Conservation (phyloP, 2,888 invertebrate species). For the Parnassius orleans region DNA sequence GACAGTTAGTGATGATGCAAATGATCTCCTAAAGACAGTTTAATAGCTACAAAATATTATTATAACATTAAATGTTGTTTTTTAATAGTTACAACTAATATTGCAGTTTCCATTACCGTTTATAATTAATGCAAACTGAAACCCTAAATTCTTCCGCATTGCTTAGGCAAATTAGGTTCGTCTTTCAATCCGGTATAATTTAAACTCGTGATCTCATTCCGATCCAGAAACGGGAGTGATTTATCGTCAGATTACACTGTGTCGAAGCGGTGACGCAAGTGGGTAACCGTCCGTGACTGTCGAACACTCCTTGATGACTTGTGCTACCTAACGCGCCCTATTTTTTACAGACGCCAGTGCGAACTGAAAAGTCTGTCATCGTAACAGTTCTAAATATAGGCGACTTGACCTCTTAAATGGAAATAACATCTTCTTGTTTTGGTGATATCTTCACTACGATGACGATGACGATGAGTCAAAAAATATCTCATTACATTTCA, state of each 20-base stretch:
- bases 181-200: conserved; percentile 59
- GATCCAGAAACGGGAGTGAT: conserved; percentile 64
- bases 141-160: conserved; percentile 36
- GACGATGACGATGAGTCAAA: too few species aligned
- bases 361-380: conserved; percentile 41
- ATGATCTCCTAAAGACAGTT: neutral
- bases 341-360: conserved; percentile 60
- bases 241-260: conserved; percentile 65
- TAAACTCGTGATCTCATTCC: conserved; percentile 74
- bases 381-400: neutral
- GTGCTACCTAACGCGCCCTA: conserved; percentile 59
- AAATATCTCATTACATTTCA: too few species aligned
- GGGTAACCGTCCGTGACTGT: conserved; percentile 66
- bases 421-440: too few species aligned
- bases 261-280: conserved; percentile 72
- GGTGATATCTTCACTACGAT: too few species aligned
- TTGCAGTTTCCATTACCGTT: neutral
- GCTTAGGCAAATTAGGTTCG: conserved; percentile 52
- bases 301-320: conserved; percentile 68
- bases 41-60: neutral
- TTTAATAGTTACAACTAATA: neutral
- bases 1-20: neutral
- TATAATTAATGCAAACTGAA: conserved; percentile 11
- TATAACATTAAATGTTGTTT: neutral
- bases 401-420: too few species aligned